Evolutionary conservation across 2,888 invertebrate genomes (phyloP).

Genomic region (Gymnoscelis rufifasciata): DNA sequence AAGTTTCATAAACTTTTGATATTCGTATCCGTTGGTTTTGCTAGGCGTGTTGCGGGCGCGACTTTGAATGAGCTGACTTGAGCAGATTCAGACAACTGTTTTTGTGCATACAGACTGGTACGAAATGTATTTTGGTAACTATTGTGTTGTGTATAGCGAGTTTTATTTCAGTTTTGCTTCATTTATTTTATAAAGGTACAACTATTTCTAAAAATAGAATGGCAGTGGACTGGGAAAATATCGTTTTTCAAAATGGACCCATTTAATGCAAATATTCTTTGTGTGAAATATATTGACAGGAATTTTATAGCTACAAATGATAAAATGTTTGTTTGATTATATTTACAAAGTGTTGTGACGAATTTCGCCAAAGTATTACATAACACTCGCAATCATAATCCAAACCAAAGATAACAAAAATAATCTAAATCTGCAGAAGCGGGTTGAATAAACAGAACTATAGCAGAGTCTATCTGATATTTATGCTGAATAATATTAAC

Average conservation of each 20-base stretch:
- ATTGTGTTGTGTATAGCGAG: too few species aligned
- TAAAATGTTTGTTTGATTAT: background rate
- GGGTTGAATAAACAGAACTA: background rate
- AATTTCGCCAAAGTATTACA: too few species aligned
- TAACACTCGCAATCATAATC: too few species aligned
- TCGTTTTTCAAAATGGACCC: too few species aligned
- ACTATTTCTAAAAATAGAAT: too few species aligned
- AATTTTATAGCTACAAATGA: too few species aligned
- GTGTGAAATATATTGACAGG: too few species aligned
- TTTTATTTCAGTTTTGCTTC: background rate
- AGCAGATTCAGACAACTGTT: background rate
- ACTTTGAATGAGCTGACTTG: conserved; percentile 6
- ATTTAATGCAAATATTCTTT: too few species aligned
- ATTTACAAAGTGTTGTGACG: too few species aligned
- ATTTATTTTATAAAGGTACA: too few species aligned
- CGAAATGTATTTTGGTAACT: background rate
- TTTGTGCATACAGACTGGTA: background rate
- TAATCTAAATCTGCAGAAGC: background rate
- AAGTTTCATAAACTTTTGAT: conserved; percentile 61
- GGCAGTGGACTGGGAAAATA: too few species aligned
- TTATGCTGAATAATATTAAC: conserved; percentile 10
- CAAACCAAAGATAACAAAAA: background rate
- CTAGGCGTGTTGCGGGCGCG: conserved; percentile 20
- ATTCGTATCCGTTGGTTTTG: conserved; percentile 62
- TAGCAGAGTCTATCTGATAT: conserved; percentile 1